Evolutionary conservation across 2,888 invertebrate genomes (phyloP).

Genomic region (Poecilobothrus nobilitatus): DNA sequence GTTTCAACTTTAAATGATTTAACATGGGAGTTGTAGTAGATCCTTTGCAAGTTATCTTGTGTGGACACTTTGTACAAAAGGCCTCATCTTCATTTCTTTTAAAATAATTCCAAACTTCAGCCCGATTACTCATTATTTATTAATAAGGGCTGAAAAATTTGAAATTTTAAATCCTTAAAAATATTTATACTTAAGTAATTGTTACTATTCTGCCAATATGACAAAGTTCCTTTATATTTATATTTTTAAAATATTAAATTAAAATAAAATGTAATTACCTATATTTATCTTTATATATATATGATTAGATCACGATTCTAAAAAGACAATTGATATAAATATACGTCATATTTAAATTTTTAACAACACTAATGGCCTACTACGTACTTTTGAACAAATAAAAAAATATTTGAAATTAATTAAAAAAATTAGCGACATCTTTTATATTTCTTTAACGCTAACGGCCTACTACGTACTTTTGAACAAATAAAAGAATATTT

Average conservation of each 20-base stretch:
- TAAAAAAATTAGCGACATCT: too few species aligned
- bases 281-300: not conserved
- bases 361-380: too few species aligned
- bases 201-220: not conserved
- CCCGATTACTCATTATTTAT: not conserved
- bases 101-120: constrained; percentile 5
- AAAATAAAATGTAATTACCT: not conserved
- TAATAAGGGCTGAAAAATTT: not conserved
- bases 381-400: too few species aligned
- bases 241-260: not conserved
- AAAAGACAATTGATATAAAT: too few species aligned
- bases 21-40: constrained; percentile 7
- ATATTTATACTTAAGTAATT: not conserved
- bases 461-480: too few species aligned
- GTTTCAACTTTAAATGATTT: constrained; percentile 7
- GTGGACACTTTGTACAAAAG: constrained; percentile 5
- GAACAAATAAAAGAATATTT: too few species aligned
- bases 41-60: constrained; percentile 7
- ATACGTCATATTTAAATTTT: too few species aligned
- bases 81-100: constrained; percentile 4
- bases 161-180: not conserved
- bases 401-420: too few species aligned
- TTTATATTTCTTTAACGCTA: too few species aligned
- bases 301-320: not conserved
- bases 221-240: not conserved